Evolutionary conservation across 2,797 vertebrate genomes (phyloP).

Genomic region (Podarcis lilfordi): DNA sequence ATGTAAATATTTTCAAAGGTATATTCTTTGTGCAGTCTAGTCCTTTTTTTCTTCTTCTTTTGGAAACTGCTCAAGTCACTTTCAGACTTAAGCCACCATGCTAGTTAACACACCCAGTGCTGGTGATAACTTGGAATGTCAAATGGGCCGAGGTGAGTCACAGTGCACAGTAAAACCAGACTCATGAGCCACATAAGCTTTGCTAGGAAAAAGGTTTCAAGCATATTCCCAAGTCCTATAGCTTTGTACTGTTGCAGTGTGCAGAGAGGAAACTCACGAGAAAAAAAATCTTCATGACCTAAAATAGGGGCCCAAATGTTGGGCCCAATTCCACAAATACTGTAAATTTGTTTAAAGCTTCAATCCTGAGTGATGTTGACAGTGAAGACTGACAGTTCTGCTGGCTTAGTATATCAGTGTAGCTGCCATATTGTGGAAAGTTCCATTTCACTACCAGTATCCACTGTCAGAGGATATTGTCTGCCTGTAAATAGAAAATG

Average conservation of each 20-base stretch:
- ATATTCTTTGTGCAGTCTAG: conserved; percentile 71
- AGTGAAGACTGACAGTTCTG: neutral
- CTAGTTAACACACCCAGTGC: conserved; percentile 4
- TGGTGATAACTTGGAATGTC: neutral
- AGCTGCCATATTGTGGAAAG: neutral
- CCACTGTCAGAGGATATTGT: conserved; percentile 21
- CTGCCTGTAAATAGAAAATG: conserved; percentile 31
- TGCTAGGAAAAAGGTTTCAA: neutral
- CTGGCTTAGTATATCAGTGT: neutral
- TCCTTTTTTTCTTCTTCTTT: conserved; percentile 43
- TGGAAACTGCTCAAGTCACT: conserved; percentile 51
- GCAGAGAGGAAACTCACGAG: conserved; percentile 16
- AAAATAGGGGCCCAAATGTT: neutral
- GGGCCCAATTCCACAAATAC: neutral
- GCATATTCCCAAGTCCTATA: neutral
- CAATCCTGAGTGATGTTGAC: accelerated
- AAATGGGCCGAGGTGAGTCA: neutral
- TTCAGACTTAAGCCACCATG: conserved; percentile 20
- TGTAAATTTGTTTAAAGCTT: accelerated
- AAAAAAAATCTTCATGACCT: neutral
- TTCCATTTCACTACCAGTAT: neutral
- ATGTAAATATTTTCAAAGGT: conserved; percentile 71
- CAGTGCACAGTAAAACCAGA: conserved; percentile 16
- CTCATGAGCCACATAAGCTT: conserved; percentile 14
- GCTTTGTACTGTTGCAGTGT: neutral